Conservation (phyloP, 2,113 vertebrate genomes). For the Syngnathus scovelli region DNA sequence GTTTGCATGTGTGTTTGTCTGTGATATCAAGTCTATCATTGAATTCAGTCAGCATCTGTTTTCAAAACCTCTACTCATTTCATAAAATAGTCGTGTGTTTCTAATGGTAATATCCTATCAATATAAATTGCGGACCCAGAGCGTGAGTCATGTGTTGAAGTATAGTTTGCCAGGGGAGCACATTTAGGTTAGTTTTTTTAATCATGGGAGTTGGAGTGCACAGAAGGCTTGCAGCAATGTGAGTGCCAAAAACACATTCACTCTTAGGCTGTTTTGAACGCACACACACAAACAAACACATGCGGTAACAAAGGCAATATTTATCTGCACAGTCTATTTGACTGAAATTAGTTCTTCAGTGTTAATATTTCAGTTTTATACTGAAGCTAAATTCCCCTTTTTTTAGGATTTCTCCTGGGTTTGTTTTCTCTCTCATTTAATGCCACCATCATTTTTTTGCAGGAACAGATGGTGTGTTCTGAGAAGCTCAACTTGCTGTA, state of each 20-base stretch:
- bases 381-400: neutral
- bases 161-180: no score
- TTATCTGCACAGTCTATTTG: neutral
- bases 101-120: no score
- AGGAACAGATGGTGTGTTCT: constrained; percentile 31
- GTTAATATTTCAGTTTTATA: neutral
- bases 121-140: no score
- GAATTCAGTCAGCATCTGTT: neutral
- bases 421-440: neutral
- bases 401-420: neutral
- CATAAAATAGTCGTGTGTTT: neutral
- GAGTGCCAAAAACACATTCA: no score
- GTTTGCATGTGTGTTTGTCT: neutral
- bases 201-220: no score
- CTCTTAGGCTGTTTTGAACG: no score
- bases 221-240: no score
- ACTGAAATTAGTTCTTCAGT: neutral
- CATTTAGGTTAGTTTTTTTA: no score
- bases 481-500: constrained; percentile 9
- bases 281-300: neutral
- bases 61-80: neutral
- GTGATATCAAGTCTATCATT: neutral
- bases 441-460: neutral
- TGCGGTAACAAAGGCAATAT: neutral
- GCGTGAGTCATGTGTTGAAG: no score